These are phyloP conservation scores for Platorchestia sp. DNA, from an alignment of 1,140 invertebrate species.

Conservation along the genomic window DNA sequence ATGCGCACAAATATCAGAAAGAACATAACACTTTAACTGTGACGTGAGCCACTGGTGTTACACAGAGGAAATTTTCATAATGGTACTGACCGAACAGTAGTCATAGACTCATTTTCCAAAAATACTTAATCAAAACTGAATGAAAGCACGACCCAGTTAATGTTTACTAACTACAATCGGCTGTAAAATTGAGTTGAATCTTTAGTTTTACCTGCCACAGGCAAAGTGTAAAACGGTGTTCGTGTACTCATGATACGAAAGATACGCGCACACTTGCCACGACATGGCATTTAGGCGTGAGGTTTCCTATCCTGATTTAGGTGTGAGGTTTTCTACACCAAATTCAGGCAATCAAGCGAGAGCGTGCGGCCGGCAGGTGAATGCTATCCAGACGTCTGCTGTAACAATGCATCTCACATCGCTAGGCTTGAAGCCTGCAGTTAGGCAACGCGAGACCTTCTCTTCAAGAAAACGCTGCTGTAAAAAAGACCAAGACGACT, in stretches of 20 bases:
- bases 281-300: neutral
- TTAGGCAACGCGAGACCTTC: constrained; percentile 27
- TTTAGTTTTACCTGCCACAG: no score
- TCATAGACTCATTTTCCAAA: no score
- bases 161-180: no score
- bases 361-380: neutral
- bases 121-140: no score
- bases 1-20: no score
- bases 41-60: no score
- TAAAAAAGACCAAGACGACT: neutral
- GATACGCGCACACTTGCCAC: neutral
- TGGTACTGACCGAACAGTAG: no score
- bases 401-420: neutral
- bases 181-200: no score
- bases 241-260: neutral
- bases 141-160: no score
- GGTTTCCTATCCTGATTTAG: neutral
- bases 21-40: no score
- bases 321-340: no score
- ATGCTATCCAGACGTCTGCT: neutral
- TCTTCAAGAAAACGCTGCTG: neutral
- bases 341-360: neutral
- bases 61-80: no score
- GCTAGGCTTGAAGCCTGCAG: neutral
- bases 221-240: neutral